Evolutionary conservation across 2,797 vertebrate genomes (phyloP).

Genomic region (Chelonia mydas): DNA sequence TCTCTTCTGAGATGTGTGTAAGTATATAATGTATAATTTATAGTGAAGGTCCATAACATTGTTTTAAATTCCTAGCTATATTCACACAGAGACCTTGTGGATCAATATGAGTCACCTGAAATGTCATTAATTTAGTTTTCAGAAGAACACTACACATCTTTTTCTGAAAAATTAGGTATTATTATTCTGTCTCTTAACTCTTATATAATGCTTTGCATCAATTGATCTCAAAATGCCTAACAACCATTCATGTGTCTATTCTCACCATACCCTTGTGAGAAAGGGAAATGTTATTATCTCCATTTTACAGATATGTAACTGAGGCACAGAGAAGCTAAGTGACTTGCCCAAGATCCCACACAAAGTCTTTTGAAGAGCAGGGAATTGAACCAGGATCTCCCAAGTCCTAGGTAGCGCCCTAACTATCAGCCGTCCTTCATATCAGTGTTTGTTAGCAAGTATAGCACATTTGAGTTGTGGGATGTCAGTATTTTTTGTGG

Average conservation of each 20-base stretch:
- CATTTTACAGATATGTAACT: not conserved
- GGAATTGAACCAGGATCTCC: not conserved
- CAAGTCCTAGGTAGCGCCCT: not conserved
- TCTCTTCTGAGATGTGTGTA: not conserved
- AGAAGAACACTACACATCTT: not conserved
- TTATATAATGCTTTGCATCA: not conserved
- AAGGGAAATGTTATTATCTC: not conserved
- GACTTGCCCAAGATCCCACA: not conserved
- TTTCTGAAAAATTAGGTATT: not conserved
- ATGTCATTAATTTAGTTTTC: slow-evolving; percentile 16
- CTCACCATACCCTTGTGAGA: not conserved
- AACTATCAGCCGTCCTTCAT: not conserved
- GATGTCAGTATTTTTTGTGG: not conserved
- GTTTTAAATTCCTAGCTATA: slow-evolving; percentile 20
- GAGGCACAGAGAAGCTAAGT: not conserved
- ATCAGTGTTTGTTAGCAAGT: not conserved
- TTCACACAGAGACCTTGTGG: not conserved
- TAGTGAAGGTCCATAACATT: not conserved
- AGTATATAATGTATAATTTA: not conserved
- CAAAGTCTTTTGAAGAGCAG: not conserved
- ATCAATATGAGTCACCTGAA: not conserved
- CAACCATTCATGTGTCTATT: not conserved
- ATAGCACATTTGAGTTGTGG: not conserved
- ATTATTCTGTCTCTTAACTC: slow-evolving; percentile 1
- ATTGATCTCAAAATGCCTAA: not conserved